Percentiles rank a stretch among this genome's conserved stretches.
Evolutionary conservation across 2,888 invertebrate species (phyloP).

Genomic region (Eueremaeus valkanovi): DNA sequence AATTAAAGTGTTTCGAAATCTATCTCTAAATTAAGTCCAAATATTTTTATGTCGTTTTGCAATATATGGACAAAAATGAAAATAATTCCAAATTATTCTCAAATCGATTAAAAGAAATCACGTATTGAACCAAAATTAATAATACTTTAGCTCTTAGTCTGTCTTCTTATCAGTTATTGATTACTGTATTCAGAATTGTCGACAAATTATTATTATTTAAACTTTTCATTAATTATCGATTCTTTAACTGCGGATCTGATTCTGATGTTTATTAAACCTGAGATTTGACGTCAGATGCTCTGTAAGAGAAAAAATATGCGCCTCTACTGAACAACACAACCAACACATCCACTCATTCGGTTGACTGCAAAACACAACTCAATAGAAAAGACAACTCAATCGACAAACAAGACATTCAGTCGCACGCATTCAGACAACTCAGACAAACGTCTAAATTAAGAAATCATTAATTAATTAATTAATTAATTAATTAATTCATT

Average conservation of each 20-base stretch:
- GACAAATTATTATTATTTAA: background rate
- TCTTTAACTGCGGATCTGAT: conserved; percentile 4
- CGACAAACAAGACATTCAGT: background rate
- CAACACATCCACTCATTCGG: background rate
- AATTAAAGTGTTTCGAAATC: background rate
- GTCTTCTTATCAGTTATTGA: background rate
- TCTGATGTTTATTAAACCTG: conserved; percentile 27
- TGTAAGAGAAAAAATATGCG: conserved; percentile 34
- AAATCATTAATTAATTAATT: too few relatives aligned
- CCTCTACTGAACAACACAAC: conserved; percentile 21
- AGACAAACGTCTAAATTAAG: too few relatives aligned
- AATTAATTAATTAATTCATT: too few relatives aligned
- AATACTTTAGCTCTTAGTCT: background rate
- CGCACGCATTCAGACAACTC: background rate
- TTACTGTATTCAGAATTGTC: background rate
- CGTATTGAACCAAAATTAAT: background rate
- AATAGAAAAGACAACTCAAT: background rate
- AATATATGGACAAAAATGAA: too few relatives aligned
- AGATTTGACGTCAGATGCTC: conserved; percentile 31
- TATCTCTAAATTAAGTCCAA: too few relatives aligned
- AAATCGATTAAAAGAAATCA: background rate
- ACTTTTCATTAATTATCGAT: conserved; percentile 1
- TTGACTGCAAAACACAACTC: too few relatives aligned
- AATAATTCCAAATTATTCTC: background rate
- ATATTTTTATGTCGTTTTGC: too few relatives aligned